These are phyloP conservation scores for Mesoligia furuncula DNA, from an alignment of 2,888 invertebrate genomes.

Conservation along the genomic window DNA sequence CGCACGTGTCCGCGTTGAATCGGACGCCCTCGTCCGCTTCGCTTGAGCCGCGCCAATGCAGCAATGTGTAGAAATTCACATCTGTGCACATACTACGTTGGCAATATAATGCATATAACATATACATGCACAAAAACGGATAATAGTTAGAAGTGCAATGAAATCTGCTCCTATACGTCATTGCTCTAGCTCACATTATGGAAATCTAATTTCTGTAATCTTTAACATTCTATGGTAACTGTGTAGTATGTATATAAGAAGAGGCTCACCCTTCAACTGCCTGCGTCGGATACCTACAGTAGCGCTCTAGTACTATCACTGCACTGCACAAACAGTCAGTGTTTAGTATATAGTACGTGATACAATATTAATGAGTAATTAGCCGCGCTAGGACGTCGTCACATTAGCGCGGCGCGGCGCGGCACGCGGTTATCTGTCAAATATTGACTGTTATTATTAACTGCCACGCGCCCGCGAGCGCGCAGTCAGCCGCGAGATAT, in stretches of 20 bases:
- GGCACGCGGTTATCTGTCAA: background rate
- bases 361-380: slow-evolving; percentile 16
- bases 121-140: background rate
- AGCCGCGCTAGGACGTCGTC: background rate
- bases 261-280: too few relatives aligned
- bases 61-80: slow-evolving; percentile 2
- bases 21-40: slow-evolving; percentile 28
- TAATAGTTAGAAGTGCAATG: background rate
- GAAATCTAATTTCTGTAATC: too few relatives aligned
- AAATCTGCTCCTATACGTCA: background rate
- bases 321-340: too few relatives aligned
- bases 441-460: slow-evolving; percentile 8
- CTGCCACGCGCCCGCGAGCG: background rate
- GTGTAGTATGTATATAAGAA: too few relatives aligned
- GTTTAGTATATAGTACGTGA: background rate
- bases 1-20: background rate
- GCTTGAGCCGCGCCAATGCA: background rate
- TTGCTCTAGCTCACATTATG: too few relatives aligned
- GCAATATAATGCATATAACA: background rate
- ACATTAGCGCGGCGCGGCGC: background rate
- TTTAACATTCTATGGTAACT: too few relatives aligned
- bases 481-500: too few relatives aligned
- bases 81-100: background rate
- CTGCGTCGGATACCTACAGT: background rate
- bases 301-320: background rate